Evolutionary conservation across 1,140 invertebrate species (phyloP).

Genomic region (Drosophila varians): DNA sequence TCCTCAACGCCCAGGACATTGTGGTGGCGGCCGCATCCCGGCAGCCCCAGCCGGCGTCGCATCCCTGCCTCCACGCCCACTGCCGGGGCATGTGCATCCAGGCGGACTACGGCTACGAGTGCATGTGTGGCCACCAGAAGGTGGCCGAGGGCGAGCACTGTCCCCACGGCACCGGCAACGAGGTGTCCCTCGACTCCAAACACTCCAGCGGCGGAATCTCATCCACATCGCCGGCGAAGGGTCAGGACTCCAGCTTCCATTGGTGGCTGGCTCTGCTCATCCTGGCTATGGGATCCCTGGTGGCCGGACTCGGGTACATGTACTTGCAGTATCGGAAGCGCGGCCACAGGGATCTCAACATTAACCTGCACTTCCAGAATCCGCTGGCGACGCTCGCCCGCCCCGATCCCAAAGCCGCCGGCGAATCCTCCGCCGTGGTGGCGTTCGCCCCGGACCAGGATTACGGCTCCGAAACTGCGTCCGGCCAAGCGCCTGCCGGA

Average conservation of each 20-base stretch:
- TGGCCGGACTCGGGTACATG: constrained; percentile 58
- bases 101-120: constrained; percentile 83
- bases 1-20: constrained; percentile 84
- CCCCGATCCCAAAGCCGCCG: constrained; percentile 34
- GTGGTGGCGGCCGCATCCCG: constrained; percentile 85
- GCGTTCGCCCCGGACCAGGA: neutral
- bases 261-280: constrained; percentile 29
- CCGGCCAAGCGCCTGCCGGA: neutral
- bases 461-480: neutral
- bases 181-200: constrained; percentile 33
- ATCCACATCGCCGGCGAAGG: neutral
- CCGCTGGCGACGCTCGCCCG: constrained; percentile 60
- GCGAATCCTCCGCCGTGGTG: constrained; percentile 17
- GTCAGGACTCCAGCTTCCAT: neutral
- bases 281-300: neutral
- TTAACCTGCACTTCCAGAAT: constrained; percentile 83
- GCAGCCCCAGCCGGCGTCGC: constrained; percentile 83
- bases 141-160: constrained; percentile 72
- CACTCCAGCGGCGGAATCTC: neutral
- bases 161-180: constrained; percentile 49
- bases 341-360: constrained; percentile 79
- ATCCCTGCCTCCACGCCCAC: constrained; percentile 84
- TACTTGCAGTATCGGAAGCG: constrained; percentile 60
- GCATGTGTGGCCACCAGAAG: constrained; percentile 85
- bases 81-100: constrained; percentile 86